Conservation (phyloP, 2,797 vertebrate genomes). For the Pseudomugil gertrudae region DNA sequence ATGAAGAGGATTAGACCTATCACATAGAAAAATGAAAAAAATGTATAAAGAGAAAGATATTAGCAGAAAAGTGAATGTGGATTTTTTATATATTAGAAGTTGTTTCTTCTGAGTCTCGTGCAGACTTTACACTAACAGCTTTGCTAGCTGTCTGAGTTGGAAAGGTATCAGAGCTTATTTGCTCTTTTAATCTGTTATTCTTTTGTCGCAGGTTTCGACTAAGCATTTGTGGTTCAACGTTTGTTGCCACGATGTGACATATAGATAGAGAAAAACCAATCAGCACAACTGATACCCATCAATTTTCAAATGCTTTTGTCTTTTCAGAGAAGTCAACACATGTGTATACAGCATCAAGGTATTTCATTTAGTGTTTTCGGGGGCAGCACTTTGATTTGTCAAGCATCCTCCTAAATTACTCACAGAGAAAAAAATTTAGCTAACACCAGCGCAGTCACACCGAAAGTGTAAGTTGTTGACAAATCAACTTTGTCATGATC, state of each 20-base stretch:
- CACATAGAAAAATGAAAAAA: conserved; percentile 18
- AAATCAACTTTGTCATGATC: conserved; percentile 58
- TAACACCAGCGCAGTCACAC: conserved; percentile 39
- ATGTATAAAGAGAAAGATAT: conserved; percentile 18
- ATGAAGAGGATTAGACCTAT: conserved; percentile 21
- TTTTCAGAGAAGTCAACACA: conserved; percentile 9
- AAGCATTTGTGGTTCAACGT: conserved; percentile 44
- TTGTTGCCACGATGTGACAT: conserved; percentile 34
- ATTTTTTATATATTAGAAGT: not conserved
- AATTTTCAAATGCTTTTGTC: conserved; percentile 38
- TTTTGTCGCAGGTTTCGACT: conserved; percentile 49
- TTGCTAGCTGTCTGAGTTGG: conserved; percentile 9
- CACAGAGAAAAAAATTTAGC: conserved; percentile 61
- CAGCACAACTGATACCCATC: conserved; percentile 50
- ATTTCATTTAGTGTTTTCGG: conserved; percentile 16
- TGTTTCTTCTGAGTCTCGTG: not conserved
- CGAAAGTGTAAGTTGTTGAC: conserved; percentile 49
- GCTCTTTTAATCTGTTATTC: conserved; percentile 26
- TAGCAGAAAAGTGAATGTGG: conserved; percentile 12
- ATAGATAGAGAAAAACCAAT: conserved; percentile 57
- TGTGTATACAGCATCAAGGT: conserved; percentile 18
- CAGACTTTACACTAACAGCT: conserved; percentile 17
- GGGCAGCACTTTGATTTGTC: conserved; percentile 56
- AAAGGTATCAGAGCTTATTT: conserved; percentile 7
- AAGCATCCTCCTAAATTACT: conserved; percentile 40